Evolutionary conservation across 2,797 vertebrate genomes (phyloP).

Genomic region (Anisognathus igniventris): DNA sequence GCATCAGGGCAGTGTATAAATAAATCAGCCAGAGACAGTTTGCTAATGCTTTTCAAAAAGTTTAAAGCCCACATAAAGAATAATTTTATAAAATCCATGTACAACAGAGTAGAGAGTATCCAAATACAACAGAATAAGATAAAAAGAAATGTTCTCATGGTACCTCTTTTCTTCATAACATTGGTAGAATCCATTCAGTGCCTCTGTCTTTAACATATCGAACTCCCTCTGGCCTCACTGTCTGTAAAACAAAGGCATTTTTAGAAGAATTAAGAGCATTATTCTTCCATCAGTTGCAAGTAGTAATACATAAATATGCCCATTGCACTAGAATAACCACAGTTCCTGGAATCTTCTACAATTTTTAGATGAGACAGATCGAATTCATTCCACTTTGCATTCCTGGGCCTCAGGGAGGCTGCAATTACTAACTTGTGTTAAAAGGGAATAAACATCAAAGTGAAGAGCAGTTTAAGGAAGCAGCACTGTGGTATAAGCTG

Average conservation of each 20-base stretch:
- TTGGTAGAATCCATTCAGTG: background rate
- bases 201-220: conserved; percentile 1
- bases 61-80: background rate
- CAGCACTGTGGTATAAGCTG: background rate
- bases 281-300: background rate
- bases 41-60: background rate
- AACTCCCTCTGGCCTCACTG: conserved; percentile 44
- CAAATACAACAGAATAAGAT: background rate
- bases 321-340: background rate
- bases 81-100: background rate
- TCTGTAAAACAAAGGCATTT: conserved; percentile 54
- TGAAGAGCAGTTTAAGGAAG: background rate
- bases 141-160: background rate
- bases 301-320: background rate
- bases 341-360: background rate
- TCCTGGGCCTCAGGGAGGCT: background rate
- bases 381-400: background rate
- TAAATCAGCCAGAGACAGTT: background rate
- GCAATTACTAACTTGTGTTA: background rate
- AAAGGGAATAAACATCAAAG: background rate
- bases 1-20: background rate
- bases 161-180: conserved; percentile 33
- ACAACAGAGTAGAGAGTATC: background rate
- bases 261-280: background rate
- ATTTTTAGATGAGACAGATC: background rate